A percentile compares a stretch with the other conserved stretches of the same genome.
Conservation (phyloP, 2,797 vertebrate genomes). For the Furcifer pardalis region DNA sequence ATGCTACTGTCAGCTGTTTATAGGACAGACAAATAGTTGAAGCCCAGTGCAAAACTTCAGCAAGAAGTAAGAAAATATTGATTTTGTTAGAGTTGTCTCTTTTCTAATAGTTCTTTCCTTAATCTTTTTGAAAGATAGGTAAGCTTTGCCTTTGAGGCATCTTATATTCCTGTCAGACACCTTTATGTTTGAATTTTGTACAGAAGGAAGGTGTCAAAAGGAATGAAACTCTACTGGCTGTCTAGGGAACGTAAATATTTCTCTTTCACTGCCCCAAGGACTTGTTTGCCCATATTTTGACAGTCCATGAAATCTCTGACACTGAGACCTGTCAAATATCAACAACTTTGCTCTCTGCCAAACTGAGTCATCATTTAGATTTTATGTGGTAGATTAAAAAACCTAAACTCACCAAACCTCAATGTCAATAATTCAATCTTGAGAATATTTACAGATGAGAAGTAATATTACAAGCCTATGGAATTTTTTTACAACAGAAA, state of each 20-base stretch:
- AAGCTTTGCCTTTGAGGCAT: conserved; percentile 81
- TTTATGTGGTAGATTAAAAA: conserved; percentile 62
- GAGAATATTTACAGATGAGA: conserved; percentile 64
- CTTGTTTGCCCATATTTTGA: conserved; percentile 87
- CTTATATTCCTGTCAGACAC: conserved; percentile 84
- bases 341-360: conserved; percentile 76
- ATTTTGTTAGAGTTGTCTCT: conserved; percentile 43
- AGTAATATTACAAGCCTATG: not conserved
- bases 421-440: conserved; percentile 72
- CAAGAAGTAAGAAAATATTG: conserved; percentile 36
- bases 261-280: conserved; percentile 83
- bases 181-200: conserved; percentile 82
- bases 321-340: conserved; percentile 90
- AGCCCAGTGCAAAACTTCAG: conserved; percentile 40
- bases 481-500: not conserved
- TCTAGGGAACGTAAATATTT: conserved; percentile 90
- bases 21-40: conserved; percentile 20
- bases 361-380: conserved; percentile 74
- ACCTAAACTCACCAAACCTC: conserved; percentile 37
- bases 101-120: conserved; percentile 43
- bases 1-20: conserved; percentile 17
- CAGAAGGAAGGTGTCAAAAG: conserved; percentile 89
- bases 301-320: conserved; percentile 87
- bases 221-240: conserved; percentile 79
- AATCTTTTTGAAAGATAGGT: conserved; percentile 73